phyloP scores from a whole-genome alignment of 2,797 vertebrate genomes.

The Pteronotus mesoamericanus region DNA sequence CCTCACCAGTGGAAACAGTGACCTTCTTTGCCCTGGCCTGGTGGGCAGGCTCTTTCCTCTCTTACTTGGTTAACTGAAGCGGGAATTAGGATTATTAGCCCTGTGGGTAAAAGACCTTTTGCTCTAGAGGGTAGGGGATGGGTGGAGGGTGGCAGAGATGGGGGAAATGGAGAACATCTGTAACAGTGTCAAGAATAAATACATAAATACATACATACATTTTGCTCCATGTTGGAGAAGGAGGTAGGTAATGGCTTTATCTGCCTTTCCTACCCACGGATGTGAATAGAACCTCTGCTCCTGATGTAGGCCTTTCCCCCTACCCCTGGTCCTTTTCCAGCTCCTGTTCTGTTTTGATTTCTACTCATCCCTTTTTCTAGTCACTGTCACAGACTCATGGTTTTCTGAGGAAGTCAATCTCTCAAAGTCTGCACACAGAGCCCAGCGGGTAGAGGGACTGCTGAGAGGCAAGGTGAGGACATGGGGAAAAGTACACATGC shows the following conservation, averaged over 20 bases:
- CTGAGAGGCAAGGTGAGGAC: not conserved
- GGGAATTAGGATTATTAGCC: not conserved
- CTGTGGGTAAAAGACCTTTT: not conserved
- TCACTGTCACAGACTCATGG: not conserved
- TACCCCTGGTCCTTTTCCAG: not conserved
- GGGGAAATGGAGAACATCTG: not conserved
- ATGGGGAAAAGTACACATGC: not conserved
- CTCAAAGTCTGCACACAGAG: not conserved
- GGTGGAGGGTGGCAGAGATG: not conserved
- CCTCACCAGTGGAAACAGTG: slow-evolving; percentile 26
- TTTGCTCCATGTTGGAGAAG: not conserved
- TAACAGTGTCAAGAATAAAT: not conserved
- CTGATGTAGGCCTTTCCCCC: not conserved
- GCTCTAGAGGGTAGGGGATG: not conserved
- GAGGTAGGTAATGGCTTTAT: not conserved
- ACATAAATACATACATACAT: not conserved
- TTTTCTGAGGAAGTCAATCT: not conserved
- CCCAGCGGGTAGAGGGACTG: not conserved
- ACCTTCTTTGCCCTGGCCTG: not conserved
- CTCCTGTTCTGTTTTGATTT: not conserved
- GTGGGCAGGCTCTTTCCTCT: not conserved
- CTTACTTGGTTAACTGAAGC: slow-evolving; percentile 25
- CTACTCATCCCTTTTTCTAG: not conserved
- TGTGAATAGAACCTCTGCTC: not conserved
- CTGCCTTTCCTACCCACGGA: not conserved